These are phyloP conservation scores for Stichopus chloronotus DNA, from an alignment of 35 echinoderm and acorn worm species.

Conservation along the genomic window DNA sequence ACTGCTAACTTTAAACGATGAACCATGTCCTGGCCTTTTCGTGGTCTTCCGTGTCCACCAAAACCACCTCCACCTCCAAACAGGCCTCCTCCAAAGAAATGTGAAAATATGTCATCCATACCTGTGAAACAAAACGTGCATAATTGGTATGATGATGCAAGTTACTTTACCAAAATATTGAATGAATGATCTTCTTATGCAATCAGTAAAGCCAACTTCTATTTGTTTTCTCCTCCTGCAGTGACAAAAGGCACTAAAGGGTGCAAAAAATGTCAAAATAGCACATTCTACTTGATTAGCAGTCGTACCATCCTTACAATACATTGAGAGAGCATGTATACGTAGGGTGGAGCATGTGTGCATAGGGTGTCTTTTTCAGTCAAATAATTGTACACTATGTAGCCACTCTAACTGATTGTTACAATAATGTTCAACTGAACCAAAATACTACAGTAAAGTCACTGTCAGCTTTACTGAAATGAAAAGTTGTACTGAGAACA, in stretches of 20 bases:
- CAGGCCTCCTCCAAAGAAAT: conserved; percentile 92
- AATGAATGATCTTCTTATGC: background rate
- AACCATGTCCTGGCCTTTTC: conserved; percentile 92
- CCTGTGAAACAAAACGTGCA: conserved; percentile 58
- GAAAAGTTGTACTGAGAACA: too few relatives aligned
- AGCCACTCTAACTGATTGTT: too few relatives aligned
- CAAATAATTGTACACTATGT: too few relatives aligned
- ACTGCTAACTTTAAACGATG: conserved; percentile 79
- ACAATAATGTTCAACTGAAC: too few relatives aligned
- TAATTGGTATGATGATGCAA: background rate
- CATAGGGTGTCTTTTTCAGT: too few relatives aligned
- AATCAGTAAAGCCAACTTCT: background rate
- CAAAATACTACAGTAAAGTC: too few relatives aligned
- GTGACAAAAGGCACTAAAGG: background rate
- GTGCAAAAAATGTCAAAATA: too few relatives aligned
- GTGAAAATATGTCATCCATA: conserved; percentile 96
- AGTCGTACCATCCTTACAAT: too few relatives aligned
- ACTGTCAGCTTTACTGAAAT: too few relatives aligned
- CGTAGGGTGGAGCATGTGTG: too few relatives aligned
- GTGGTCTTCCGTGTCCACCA: conserved; percentile 65
- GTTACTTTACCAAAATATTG: background rate
- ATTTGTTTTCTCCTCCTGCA: background rate
- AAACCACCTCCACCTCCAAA: conserved; percentile 83
- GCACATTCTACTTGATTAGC: too few relatives aligned
- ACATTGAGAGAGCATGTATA: too few relatives aligned